Percentiles rank a stretch among this genome's conserved stretches.
Conservation (phyloP, 2,797 vertebrate genomes). For the Anguilla anguilla region DNA sequence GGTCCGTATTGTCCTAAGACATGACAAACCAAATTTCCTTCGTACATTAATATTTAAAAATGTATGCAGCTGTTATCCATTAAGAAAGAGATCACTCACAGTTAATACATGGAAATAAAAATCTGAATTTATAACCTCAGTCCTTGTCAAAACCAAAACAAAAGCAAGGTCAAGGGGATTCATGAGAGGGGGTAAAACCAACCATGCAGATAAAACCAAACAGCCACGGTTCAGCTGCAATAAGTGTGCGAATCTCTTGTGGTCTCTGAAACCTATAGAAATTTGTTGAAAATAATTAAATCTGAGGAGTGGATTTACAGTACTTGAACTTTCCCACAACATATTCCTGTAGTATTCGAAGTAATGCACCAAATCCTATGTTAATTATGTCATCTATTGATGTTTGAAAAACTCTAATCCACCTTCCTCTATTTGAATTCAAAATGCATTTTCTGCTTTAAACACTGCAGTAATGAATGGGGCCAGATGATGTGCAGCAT, state of each 20-base stretch:
- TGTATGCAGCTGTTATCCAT: background rate
- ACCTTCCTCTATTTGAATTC: conserved; percentile 8
- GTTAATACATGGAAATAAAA: background rate
- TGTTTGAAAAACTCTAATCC: background rate
- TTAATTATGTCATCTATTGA: background rate
- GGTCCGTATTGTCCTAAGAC: conserved; percentile 2
- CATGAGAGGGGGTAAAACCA: background rate
- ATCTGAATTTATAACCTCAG: background rate
- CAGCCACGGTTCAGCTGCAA: background rate
- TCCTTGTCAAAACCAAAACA: background rate
- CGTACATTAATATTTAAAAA: background rate
- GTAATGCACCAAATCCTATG: background rate
- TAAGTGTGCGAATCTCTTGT: background rate
- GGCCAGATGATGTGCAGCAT: background rate
- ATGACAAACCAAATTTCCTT: background rate
- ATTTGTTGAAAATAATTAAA: background rate
- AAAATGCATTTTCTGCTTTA: background rate
- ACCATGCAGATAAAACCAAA: background rate
- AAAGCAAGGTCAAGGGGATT: background rate
- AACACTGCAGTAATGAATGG: background rate
- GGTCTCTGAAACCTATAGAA: background rate
- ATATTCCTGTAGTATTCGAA: background rate
- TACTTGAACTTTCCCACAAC: conserved; percentile 5
- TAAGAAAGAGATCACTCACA: background rate
- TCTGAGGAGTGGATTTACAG: background rate